Evolutionary conservation across 1,140 invertebrate species (phyloP).

Genomic region (Hydropsyche tenuis): DNA sequence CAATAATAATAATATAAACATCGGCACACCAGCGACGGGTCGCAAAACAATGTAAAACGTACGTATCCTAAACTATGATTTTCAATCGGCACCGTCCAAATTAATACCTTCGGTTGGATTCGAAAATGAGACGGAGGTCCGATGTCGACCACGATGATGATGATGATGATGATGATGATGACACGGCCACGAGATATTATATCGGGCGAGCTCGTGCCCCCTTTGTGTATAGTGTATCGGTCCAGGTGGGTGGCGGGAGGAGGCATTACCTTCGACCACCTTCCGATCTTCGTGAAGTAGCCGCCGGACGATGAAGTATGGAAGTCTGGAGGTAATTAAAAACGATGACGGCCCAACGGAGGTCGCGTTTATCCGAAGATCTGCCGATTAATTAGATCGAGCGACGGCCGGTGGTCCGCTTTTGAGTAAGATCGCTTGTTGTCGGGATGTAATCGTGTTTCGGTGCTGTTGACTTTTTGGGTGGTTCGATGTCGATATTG

Average conservation of each 20-base stretch:
- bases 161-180: too few relatives aligned
- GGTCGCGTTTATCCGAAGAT: not conserved
- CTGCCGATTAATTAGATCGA: constrained; percentile 11
- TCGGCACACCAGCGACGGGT: too few relatives aligned
- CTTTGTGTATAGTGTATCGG: not conserved
- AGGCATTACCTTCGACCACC: constrained; percentile 5
- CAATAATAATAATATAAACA: too few relatives aligned
- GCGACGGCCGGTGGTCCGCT: not conserved
- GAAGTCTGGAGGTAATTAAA: constrained; percentile 14
- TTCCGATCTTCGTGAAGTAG: not conserved
- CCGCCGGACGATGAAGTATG: not conserved
- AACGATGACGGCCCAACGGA: constrained; percentile 16
- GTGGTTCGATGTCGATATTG: too few relatives aligned
- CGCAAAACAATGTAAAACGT: too few relatives aligned
- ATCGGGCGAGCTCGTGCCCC: constrained; percentile 32
- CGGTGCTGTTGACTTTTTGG: too few relatives aligned
- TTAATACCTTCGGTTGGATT: constrained; percentile 21
- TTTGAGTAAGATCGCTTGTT: not conserved
- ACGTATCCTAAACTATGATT: not conserved
- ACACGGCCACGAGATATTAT: constrained; percentile 32
- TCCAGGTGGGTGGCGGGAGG: constrained; percentile 32
- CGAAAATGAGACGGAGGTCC: not conserved
- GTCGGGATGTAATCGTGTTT: too few relatives aligned
- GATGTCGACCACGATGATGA: too few relatives aligned
- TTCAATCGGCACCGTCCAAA: not conserved